Percentiles rank a stretch among this genome's conserved stretches.
Evolutionary conservation across 2,888 invertebrate species (phyloP).

Genomic region (Gymnocheta viridis): DNA sequence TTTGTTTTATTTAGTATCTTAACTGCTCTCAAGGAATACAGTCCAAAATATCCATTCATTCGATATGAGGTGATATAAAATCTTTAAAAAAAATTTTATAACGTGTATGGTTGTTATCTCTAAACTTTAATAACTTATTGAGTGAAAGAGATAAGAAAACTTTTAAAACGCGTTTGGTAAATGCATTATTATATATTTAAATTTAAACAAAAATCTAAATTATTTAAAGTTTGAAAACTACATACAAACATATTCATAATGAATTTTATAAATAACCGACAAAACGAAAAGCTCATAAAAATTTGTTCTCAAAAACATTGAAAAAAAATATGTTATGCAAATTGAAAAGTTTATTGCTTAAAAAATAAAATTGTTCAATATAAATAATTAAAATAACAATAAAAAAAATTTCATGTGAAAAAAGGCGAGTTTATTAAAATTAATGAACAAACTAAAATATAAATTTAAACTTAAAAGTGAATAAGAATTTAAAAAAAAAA

Average conservation of each 20-base stretch:
- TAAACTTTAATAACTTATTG: not conserved
- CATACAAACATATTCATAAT: constrained; percentile 5
- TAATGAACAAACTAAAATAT: constrained; percentile 31
- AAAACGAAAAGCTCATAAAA: constrained; percentile 30
- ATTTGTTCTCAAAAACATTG: not conserved
- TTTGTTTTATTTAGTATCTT: constrained; percentile 80
- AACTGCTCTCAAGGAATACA: constrained; percentile 78
- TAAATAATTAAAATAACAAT: constrained; percentile 5
- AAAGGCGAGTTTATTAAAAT: constrained; percentile 18
- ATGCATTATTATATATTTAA: not conserved
- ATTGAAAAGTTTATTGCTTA: constrained; percentile 4
- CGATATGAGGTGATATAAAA: constrained; percentile 7
- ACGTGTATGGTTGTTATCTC: not conserved
- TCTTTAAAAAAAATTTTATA: not conserved
- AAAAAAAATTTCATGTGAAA: constrained; percentile 4
- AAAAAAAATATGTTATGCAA: not conserved
- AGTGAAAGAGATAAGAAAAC: not conserved
- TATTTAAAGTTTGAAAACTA: not conserved
- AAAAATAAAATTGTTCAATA: constrained; percentile 4
- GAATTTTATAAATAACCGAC: constrained; percentile 21
- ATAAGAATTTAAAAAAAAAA: not conserved
- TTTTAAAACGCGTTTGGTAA: constrained; percentile 3
- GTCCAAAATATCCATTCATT: constrained; percentile 66
- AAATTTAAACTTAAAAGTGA: constrained; percentile 14
- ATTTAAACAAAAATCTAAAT: not conserved